phyloP scores from a whole-genome alignment of 2,888 invertebrate species.

The Cerastis leucographa region DNA sequence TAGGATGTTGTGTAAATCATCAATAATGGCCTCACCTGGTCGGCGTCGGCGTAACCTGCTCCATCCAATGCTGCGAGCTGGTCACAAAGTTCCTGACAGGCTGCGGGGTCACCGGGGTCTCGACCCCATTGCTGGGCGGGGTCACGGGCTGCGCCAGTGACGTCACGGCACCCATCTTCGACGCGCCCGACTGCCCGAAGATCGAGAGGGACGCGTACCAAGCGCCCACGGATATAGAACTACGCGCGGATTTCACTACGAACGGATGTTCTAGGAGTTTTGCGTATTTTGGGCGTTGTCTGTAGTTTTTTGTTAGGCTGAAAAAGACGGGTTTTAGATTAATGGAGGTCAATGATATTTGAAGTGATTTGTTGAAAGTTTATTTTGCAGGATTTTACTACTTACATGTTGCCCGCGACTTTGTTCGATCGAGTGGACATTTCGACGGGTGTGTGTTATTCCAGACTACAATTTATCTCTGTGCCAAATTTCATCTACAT shows the following conservation, averaged over 20 bases:
- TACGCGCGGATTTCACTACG: constrained; percentile 94
- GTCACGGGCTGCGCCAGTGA: constrained; percentile 28
- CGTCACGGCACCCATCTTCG: constrained; percentile 72
- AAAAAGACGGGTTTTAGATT: not conserved
- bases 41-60: constrained; percentile 86
- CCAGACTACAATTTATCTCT: not conserved
- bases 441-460: not conserved
- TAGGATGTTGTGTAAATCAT: not conserved
- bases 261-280: constrained; percentile 97
- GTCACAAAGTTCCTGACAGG: constrained; percentile 86
- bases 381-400: not conserved
- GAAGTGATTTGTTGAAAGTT: not conserved
- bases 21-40: constrained; percentile 72
- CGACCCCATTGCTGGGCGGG: constrained; percentile 75
- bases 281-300: constrained; percentile 97
- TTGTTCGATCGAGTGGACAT: not conserved
- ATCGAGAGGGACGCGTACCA: constrained; percentile 93
- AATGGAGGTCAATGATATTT: not conserved
- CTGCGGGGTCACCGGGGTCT: constrained; percentile 77
- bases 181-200: constrained; percentile 86
- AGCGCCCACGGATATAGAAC: constrained; percentile 93
- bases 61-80: constrained; percentile 83
- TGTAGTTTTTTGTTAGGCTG: constrained; percentile 98
- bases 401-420: not conserved
- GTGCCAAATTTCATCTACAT: not conserved